A percentile compares a stretch with the other conserved stretches of the same genome.
These are phyloP conservation scores for Pinna nobilis DNA, from an alignment of 1,140 invertebrate species.

Conservation along the genomic window DNA sequence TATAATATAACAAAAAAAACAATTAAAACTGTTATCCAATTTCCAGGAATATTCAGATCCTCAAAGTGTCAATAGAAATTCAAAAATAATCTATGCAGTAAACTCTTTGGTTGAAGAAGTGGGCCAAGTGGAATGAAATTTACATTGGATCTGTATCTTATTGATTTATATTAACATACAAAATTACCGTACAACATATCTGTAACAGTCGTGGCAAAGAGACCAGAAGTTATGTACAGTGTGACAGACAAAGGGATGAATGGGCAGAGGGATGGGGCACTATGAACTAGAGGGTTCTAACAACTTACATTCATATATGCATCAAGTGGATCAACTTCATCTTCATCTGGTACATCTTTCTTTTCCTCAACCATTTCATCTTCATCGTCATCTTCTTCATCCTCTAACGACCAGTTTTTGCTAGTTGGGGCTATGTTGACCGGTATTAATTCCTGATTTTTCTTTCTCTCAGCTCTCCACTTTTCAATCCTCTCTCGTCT, in stretches of 20 bases:
- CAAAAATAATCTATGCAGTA: no score
- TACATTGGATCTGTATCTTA: no score
- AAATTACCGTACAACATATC: neutral
- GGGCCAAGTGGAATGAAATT: no score
- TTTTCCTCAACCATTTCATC: conserved; percentile 46
- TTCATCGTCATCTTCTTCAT: conserved; percentile 76
- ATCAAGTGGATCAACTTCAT: conserved; percentile 96
- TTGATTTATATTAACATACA: conserved; percentile 12
- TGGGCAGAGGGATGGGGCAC: no score
- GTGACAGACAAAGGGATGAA: no score
- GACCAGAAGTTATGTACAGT: no score
- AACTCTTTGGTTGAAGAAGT: no score
- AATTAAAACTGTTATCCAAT: no score
- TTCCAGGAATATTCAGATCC: no score
- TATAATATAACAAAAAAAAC: no score
- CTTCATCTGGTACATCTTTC: conserved; percentile 65
- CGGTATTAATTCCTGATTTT: conserved; percentile 65
- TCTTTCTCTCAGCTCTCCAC: conserved; percentile 91
- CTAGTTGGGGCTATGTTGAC: conserved; percentile 63
- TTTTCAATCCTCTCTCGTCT: conserved; percentile 93
- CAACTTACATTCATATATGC: conserved; percentile 91
- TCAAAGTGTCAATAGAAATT: no score
- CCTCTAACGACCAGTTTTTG: conserved; percentile 88
- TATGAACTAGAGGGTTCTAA: no score
- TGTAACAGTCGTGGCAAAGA: neutral